phyloP scores from a whole-genome alignment of 2,797 vertebrate species.

The Astyanax mexicanus region DNA sequence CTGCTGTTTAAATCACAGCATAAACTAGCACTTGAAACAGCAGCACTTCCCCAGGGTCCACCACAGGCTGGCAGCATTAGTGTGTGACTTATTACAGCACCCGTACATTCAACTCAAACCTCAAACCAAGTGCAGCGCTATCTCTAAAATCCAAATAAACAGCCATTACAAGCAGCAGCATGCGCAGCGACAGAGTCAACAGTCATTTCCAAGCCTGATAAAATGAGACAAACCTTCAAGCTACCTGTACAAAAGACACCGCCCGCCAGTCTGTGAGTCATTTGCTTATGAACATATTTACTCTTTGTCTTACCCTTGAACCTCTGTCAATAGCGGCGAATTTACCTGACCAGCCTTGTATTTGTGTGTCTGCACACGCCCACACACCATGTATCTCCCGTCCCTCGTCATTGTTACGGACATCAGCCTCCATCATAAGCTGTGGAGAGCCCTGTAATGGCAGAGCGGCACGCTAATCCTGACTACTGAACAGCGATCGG shows the following conservation, averaged over 20 bases:
- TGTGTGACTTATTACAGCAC: background rate
- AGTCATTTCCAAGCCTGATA: background rate
- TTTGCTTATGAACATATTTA: background rate
- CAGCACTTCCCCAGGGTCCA: no score
- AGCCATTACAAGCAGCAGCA: background rate
- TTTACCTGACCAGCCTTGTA: constrained; percentile 3
- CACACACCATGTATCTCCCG: constrained; percentile 32
- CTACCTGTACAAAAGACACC: background rate
- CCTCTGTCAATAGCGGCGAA: background rate
- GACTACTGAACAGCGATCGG: constrained; percentile 31
- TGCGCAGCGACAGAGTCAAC: background rate
- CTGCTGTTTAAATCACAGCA: no score
- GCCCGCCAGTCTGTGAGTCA: background rate
- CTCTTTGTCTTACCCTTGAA: background rate
- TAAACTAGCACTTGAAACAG: no score
- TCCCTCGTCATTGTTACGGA: constrained; percentile 44
- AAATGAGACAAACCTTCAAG: background rate
- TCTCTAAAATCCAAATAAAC: background rate
- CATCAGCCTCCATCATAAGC: constrained; percentile 32
- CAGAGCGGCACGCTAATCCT: background rate
- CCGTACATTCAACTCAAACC: background rate
- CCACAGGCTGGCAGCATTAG: no score
- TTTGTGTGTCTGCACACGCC: constrained; percentile 24
- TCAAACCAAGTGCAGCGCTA: background rate
- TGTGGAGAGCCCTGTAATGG: constrained; percentile 28